phyloP scores from a whole-genome alignment of 2,797 vertebrate genomes.

The Gastrophryne carolinensis region DNA sequence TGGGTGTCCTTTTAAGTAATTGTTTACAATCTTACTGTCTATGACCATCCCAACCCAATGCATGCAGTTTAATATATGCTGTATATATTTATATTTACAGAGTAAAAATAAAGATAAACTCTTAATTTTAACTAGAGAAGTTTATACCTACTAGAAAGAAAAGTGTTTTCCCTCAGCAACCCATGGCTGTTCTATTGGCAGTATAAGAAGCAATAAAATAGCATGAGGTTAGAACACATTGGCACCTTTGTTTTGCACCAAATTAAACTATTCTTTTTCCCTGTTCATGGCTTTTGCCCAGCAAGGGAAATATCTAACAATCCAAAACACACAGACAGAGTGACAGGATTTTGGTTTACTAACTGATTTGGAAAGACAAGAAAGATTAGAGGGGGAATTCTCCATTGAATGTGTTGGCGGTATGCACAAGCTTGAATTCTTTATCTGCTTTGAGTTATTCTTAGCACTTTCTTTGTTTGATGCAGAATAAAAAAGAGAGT shows the following conservation, averaged over 20 bases:
- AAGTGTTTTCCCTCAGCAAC: neutral
- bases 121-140: no score
- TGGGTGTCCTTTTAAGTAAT: no score
- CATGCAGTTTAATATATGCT: no score
- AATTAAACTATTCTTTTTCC: conserved; percentile 15
- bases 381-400: conserved; percentile 37
- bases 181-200: neutral
- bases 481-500: conserved; percentile 30
- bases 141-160: neutral
- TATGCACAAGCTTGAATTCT: conserved; percentile 44
- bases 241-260: neutral
- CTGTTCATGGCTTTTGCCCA: neutral
- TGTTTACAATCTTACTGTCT: no score
- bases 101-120: no score
- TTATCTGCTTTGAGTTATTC: conserved; percentile 48
- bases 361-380: conserved; percentile 32
- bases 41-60: no score
- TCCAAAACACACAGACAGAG: neutral
- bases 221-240: neutral
- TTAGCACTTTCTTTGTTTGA: conserved; percentile 47
- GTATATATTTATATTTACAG: no score
- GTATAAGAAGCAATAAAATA: neutral
- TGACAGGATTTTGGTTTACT: conserved; percentile 39
- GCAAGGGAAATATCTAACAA: conserved; percentile 20
- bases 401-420: conserved; percentile 25